Conservation (phyloP, 2,113 vertebrate genomes). For the Sander lucioperca region DNA sequence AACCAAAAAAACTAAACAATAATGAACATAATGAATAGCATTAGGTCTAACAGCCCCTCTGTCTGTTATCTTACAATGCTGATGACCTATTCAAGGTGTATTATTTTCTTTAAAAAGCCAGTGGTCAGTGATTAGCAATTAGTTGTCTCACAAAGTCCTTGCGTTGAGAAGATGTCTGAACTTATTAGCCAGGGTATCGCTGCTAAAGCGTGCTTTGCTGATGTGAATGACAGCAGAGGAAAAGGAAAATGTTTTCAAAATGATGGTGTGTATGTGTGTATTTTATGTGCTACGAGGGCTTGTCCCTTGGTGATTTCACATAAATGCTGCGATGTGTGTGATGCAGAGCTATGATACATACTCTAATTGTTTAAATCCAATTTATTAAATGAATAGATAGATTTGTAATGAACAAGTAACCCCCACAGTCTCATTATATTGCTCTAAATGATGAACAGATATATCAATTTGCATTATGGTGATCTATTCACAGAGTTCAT, state of each 20-base stretch:
- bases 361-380: slow-evolving; percentile 50
- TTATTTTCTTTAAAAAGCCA: slow-evolving; percentile 71
- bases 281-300: slow-evolving; percentile 21
- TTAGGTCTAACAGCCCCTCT: slow-evolving; percentile 51
- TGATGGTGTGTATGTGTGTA: slow-evolving; percentile 21
- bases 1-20: slow-evolving; percentile 25
- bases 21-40: slow-evolving; percentile 55
- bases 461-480: slow-evolving; percentile 37
- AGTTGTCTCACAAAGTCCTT: slow-evolving; percentile 36
- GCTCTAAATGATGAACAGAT: slow-evolving; percentile 44
- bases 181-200: slow-evolving; percentile 46
- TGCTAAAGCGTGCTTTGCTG: slow-evolving; percentile 27
- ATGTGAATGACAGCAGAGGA: slow-evolving; percentile 55
- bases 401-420: slow-evolving; percentile 52
- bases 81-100: slow-evolving; percentile 78
- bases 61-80: slow-evolving; percentile 29
- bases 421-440: slow-evolving; percentile 31
- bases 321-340: slow-evolving; percentile 34
- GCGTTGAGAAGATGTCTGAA: slow-evolving; percentile 42
- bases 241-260: slow-evolving; percentile 37
- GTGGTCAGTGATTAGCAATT: slow-evolving; percentile 49
- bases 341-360: slow-evolving; percentile 29
- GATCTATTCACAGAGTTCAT: slow-evolving; percentile 33
- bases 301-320: slow-evolving; percentile 25
- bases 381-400: slow-evolving; percentile 60